Evolutionary conservation across 2,113 vertebrate genomes (phyloP), one percentile per base, ranked within the genome.

Genomic region (Poeciliopsis retropinna): DNA sequence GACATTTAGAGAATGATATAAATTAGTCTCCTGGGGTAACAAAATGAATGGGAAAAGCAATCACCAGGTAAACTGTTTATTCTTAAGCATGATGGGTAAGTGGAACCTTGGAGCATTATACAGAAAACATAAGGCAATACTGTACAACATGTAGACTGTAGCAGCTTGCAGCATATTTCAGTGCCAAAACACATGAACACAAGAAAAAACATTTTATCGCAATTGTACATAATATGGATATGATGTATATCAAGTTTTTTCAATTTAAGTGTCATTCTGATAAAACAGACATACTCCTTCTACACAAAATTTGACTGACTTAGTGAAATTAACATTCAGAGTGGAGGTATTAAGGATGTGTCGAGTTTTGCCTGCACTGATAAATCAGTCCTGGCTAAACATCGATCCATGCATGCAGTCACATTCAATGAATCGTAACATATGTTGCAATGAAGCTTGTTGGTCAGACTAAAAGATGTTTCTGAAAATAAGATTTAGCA

Each of bases 141-240:
- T 85, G 85, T 87, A 89, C 87, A 91, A 80, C 69, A 68, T 79
- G 67, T 90, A 62, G 83, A 76, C 54, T 85, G 84, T 88, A 90
- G 91, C 89, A 91, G 89, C 89, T 87, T 85, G 72, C 66, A 85
- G 78, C 73, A 79, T 87, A 73, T 78, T 82, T 88, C 76, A 84
- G 81, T 85, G 57, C 79, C 39, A 62, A 63, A 64, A 60, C 64
- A 54, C 25, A 64, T 44, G 63, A 57, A 27, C 44, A 70, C 31
- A 60, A 28, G 4, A 27, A 30, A 12, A 31, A 60, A 31, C 25
- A 57, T 70, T 60, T 63, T 72, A 19, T 75, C 75, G 70, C 30
- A 39, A 34, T 12, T 32, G 39, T 7, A 78, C 65, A 66, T 64
- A 60, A 81, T 76, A 32, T 39, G 25, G 60, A 65, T 83, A 27